These are phyloP conservation scores for Aporrectodea caliginosa DNA, from an alignment of 1,140 invertebrate species.

Conservation along the genomic window DNA sequence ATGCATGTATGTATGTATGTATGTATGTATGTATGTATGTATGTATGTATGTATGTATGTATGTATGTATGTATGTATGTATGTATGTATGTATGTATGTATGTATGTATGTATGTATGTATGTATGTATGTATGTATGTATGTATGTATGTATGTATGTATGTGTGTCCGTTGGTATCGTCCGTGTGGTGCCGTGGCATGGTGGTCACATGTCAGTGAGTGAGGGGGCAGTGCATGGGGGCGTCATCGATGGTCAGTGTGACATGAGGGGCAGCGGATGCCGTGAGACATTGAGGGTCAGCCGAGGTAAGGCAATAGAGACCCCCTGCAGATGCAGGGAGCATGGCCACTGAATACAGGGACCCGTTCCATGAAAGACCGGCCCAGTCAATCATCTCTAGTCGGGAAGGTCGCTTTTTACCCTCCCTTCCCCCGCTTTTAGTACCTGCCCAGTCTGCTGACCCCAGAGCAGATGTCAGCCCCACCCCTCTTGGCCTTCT, in stretches of 20 bases:
- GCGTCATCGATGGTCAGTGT: neutral
- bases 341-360: neutral
- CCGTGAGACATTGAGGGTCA: neutral
- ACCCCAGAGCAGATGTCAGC: too few relatives aligned
- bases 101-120: conserved; percentile 7
- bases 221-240: neutral
- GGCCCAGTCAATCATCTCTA: too few relatives aligned
- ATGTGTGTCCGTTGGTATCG: neutral
- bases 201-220: neutral
- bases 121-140: conserved; percentile 7
- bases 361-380: too few relatives aligned
- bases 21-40: conserved; percentile 7
- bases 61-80: conserved; percentile 5
- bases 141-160: conserved; percentile 7
- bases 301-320: neutral
- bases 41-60: conserved; percentile 7
- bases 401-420: too few relatives aligned
- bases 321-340: neutral
- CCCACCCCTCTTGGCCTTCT: too few relatives aligned
- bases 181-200: neutral
- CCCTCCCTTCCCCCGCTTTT: too few relatives aligned
- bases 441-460: too few relatives aligned
- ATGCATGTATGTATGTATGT: conserved; percentile 3
- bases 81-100: conserved; percentile 7
- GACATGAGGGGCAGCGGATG: neutral